Evolutionary conservation across 30 jellyfish, hydroid and myxozoan species (phyloP).

Genomic region (Aurelia aurita complex sp. Pacific): DNA sequence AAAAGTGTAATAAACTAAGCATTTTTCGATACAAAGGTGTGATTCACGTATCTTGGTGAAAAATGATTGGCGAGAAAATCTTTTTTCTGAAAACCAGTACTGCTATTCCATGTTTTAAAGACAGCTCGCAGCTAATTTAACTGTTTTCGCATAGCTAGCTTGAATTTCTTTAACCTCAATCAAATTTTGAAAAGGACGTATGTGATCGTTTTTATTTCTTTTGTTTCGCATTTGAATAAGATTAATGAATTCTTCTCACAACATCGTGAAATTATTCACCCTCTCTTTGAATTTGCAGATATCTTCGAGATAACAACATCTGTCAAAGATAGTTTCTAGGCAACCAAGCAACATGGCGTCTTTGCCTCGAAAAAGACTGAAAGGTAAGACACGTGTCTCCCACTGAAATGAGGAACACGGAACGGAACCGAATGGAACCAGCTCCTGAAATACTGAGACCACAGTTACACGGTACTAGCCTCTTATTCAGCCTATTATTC

Average conservation of each 20-base stretch:
- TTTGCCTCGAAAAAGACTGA: background rate
- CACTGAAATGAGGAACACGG: too few relatives aligned
- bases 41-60: too few relatives aligned
- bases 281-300: conserved; percentile 11
- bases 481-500: too few relatives aligned
- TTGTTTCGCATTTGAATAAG: conserved; percentile 23
- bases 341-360: conserved; percentile 54
- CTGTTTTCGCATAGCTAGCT: background rate
- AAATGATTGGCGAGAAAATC: too few relatives aligned
- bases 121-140: background rate
- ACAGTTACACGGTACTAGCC: too few relatives aligned
- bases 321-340: conserved; percentile 46
- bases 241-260: conserved; percentile 36
- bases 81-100: background rate
- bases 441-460: too few relatives aligned
- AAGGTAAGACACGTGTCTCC: background rate
- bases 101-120: background rate
- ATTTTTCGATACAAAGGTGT: too few relatives aligned
- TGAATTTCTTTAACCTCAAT: conserved; percentile 36
- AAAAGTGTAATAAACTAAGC: too few relatives aligned
- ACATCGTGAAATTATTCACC: conserved; percentile 35
- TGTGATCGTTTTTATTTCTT: conserved; percentile 26
- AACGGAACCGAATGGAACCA: too few relatives aligned
- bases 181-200: conserved; percentile 19
- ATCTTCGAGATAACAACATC: conserved; percentile 23